Percentiles rank a stretch among this genome's conserved stretches.
phyloP scores from a whole-genome alignment of 2,797 vertebrate species.

The Sebastes diaconus region DNA sequence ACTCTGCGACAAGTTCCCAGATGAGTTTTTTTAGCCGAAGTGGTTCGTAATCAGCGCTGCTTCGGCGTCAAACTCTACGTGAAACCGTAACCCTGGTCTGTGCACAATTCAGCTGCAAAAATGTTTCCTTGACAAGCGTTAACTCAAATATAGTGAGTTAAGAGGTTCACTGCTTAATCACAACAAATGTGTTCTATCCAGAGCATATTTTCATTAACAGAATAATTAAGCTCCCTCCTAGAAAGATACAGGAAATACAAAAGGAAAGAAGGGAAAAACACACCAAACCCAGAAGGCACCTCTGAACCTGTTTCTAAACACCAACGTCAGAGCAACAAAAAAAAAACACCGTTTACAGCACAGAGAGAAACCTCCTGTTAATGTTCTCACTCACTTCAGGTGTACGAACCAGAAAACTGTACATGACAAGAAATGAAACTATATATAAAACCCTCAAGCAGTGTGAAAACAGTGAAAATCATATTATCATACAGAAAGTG shows the following conservation, averaged over 20 bases:
- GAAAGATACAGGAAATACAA: slow-evolving; percentile 56
- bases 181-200: slow-evolving; percentile 71
- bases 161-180: slow-evolving; percentile 84
- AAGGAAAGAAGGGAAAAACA: slow-evolving; percentile 36
- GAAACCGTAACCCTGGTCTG: neutral
- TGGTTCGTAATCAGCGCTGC: neutral
- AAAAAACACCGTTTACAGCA: slow-evolving; percentile 19
- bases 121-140: slow-evolving; percentile 51
- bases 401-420: slow-evolving; percentile 59
- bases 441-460: slow-evolving; percentile 55
- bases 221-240: slow-evolving; percentile 79
- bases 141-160: slow-evolving; percentile 78
- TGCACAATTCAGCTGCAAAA: slow-evolving; percentile 37
- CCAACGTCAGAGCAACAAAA: slow-evolving; percentile 25
- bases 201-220: slow-evolving; percentile 75
- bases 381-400: slow-evolving; percentile 32
- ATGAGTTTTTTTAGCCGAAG: neutral
- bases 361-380: slow-evolving; percentile 42
- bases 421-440: slow-evolving; percentile 62
- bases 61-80: neutral
- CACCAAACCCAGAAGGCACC: slow-evolving; percentile 79
- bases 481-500: slow-evolving; percentile 67
- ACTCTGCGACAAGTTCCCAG: neutral
- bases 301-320: slow-evolving; percentile 41
- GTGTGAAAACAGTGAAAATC: slow-evolving; percentile 56